Evolutionary conservation across 1,140 invertebrate species (phyloP).

Genomic region (Holotrichia oblita): DNA sequence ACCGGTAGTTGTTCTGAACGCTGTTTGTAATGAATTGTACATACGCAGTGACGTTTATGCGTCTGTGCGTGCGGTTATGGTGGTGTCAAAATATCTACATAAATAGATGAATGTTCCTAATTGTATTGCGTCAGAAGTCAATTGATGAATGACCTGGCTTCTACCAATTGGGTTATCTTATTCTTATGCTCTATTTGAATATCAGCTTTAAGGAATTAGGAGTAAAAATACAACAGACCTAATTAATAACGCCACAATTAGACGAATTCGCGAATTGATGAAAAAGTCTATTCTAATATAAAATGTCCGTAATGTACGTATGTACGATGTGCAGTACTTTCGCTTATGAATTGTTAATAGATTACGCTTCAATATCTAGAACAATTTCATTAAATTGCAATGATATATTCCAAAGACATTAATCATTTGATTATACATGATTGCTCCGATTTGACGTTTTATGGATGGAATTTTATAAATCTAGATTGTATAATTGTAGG

Average conservation of each 20-base stretch:
- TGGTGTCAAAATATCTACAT: constrained; percentile 35
- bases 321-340: not conserved
- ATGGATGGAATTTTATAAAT: not conserved
- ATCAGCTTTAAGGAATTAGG: not conserved
- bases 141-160: constrained; percentile 11
- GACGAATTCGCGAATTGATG: not conserved
- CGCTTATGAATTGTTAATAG: not conserved
- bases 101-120: constrained; percentile 34
- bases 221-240: not conserved
- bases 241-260: not conserved
- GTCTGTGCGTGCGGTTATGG: not conserved
- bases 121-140: constrained; percentile 35
- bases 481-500: too few relatives aligned
- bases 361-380: not conserved
- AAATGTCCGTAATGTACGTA: too few relatives aligned
- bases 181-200: constrained; percentile 19
- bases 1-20: not conserved
- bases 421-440: not conserved
- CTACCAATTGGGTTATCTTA: constrained; percentile 31
- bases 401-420: constrained; percentile 23
- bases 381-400: not conserved
- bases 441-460: not conserved
- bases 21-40: not conserved
- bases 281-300: not conserved
- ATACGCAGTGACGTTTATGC: not conserved